These are phyloP conservation scores for Crotalus viridis DNA, from an alignment of 2,113 vertebrate species.

Conservation along the genomic window DNA sequence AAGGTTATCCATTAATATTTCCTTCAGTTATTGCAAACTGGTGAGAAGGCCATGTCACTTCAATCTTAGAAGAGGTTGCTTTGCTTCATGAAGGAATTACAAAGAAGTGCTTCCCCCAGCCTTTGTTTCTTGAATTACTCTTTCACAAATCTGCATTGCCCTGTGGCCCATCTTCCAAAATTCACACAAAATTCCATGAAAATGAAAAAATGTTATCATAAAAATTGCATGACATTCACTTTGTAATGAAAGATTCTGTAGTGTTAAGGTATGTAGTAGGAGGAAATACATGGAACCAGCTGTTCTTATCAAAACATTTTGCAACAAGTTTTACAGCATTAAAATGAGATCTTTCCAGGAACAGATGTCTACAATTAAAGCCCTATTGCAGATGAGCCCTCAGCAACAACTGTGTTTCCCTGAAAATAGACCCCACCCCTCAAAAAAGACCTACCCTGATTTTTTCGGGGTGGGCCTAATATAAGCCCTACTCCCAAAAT, in stretches of 20 bases:
- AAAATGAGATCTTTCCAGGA: not conserved
- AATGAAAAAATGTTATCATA: fast-evolving
- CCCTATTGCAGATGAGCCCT: not conserved
- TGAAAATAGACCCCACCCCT: too few species aligned
- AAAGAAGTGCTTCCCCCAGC: not conserved
- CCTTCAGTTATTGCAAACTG: not conserved
- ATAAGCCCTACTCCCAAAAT: too few species aligned
- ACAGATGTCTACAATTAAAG: not conserved
- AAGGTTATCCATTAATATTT: not conserved
- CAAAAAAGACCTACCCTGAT: too few species aligned
- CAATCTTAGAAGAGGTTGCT: not conserved
- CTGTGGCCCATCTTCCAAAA: not conserved
- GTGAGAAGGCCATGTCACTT: not conserved
- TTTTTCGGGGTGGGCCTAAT: too few species aligned
- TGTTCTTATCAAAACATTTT: constrained; percentile 2
- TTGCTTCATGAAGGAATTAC: not conserved
- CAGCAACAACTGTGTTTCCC: not conserved
- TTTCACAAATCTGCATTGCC: not conserved
- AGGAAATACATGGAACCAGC: constrained; percentile 14
- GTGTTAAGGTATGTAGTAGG: not conserved
- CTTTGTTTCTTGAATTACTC: not conserved
- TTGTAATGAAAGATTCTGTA: not conserved
- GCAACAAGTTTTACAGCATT: constrained; percentile 11
- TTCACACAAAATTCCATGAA: not conserved
- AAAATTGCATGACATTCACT: not conserved